These are phyloP conservation scores for Myxocyprinus asiaticus DNA, from an alignment of 2,113 vertebrate genomes.

Conservation along the genomic window DNA sequence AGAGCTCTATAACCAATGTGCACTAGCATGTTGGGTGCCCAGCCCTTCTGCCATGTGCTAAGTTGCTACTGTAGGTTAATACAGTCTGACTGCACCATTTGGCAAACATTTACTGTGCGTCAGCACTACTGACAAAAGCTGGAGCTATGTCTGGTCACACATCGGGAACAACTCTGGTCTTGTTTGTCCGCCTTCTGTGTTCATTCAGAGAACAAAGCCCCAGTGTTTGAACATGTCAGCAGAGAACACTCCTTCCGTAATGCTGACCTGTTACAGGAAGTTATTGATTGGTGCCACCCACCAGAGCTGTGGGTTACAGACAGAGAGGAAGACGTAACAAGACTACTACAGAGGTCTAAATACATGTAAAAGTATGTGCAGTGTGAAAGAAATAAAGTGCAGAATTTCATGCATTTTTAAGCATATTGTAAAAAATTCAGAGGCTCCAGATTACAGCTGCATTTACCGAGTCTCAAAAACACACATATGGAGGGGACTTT, in stretches of 20 bases:
- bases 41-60: background rate
- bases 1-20: background rate
- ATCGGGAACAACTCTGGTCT: conserved; percentile 57
- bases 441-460: background rate
- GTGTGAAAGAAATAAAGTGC: conserved; percentile 5
- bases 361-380: background rate
- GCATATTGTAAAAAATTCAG: background rate
- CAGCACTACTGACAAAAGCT: conserved; percentile 61
- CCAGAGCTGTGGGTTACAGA: no score
- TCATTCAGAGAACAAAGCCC: conserved; percentile 54
- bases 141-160: conserved; percentile 37
- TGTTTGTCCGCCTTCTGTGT: conserved; percentile 61
- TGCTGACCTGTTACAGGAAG: conserved; percentile 44
- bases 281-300: conserved; percentile 30
- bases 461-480: background rate
- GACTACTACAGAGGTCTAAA: background rate
- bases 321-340: background rate
- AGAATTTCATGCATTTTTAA: conserved; percentile 40
- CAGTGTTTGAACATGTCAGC: conserved; percentile 51
- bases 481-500: no score
- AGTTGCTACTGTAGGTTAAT: conserved; percentile 43
- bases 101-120: conserved; percentile 62
- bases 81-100: conserved; percentile 61
- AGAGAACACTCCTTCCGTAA: conserved; percentile 58
- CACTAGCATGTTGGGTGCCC: background rate